These are phyloP conservation scores for Martes martes DNA, from an alignment of 2,113 vertebrate species.

Conservation along the genomic window DNA sequence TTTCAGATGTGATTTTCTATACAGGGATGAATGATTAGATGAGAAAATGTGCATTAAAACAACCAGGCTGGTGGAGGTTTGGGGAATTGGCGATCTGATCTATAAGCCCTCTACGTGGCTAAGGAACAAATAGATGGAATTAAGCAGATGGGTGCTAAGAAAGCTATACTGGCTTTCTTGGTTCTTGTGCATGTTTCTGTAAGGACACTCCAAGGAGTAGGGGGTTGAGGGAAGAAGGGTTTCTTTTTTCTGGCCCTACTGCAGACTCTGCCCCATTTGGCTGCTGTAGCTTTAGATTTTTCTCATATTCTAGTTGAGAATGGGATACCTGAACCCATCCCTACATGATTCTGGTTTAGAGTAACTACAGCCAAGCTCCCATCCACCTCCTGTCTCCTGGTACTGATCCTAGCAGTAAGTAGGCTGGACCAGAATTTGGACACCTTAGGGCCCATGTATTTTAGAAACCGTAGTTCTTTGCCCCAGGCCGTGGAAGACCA, in stretches of 20 bases:
- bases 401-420: background rate
- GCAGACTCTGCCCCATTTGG: background rate
- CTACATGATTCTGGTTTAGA: background rate
- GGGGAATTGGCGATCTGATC: background rate
- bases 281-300: constrained; percentile 6
- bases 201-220: background rate
- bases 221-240: background rate
- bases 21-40: background rate
- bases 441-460: background rate
- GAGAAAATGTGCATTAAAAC: background rate
- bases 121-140: background rate
- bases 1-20: background rate
- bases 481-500: background rate
- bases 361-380: background rate
- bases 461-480: background rate
- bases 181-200: background rate
- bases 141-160: background rate
- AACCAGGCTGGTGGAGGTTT: background rate
- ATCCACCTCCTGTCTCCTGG: background rate
- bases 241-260: background rate
- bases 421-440: background rate
- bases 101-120: background rate
- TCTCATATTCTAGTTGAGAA: background rate
- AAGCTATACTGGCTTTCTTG: background rate
- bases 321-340: background rate